Base-by-base conservation (phyloP, 2,888 invertebrate species). In the Stratiomys singularior region DNA sequence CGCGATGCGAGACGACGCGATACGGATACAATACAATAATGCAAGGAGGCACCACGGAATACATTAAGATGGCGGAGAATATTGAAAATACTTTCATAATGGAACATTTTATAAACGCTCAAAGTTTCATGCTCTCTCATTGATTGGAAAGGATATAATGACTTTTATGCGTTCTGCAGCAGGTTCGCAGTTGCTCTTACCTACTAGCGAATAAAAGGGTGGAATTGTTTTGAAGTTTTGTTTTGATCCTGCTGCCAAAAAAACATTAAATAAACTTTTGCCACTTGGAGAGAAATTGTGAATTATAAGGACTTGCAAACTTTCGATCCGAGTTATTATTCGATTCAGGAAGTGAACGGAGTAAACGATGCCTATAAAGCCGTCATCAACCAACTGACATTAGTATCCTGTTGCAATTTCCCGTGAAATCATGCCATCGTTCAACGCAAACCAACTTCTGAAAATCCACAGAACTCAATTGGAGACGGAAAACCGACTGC, bases 71-170 rank as follows among this genome's bases (percentile, higher is more conserved):
- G 58, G n/a, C 15, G 30, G 18, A 72, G 74, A 37, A 37, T 60
- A 74, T 74, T 74, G 74, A 74, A 74, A 74, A 74, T 74, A 74
- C 44, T 74, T 74, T 58, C 69, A 69, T 46, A 47, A 46, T 69
- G 21, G 30, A 13, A 52, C 15, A 52, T 52, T 52, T 52, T 13
- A 52, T 52, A 52, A 52, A 52, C 15, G 52, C 18, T 52, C 7
- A 4, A 13, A 52, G 52, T 52, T 18, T 52, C 37, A 52, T 9
- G 52, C 15, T 52, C 15, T 37, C n/a, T 15, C 52, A 52, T 52
- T 13, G 52, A 52, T 52, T 52, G 52, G 52, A 52, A 52, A 18
- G 52, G 37, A 37, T 37, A 52, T 52, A 52, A 52, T 52, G 52
- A 52, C 52, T 52, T 52, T 52, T 52, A 52, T 13, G 52, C 52